Evolutionary conservation across 2,888 invertebrate genomes (phyloP).

Genomic region (Scrobipalpa costella): DNA sequence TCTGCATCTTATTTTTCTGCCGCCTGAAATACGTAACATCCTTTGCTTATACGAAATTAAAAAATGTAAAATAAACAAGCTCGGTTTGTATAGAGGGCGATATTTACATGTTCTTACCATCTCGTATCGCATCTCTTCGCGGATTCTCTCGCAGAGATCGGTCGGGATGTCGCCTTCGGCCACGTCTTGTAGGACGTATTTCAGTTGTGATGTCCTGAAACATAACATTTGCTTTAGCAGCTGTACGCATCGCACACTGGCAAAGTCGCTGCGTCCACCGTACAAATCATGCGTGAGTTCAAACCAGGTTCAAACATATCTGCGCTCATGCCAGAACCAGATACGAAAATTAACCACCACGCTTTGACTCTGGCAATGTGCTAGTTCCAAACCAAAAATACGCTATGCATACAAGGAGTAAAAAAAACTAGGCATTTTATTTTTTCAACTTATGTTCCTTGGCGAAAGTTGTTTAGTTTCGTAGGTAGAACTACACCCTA

Average conservation of each 20-base stretch:
- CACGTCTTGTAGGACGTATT: slow-evolving; percentile 93
- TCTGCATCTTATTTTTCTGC: slow-evolving; percentile 77
- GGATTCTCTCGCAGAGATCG: slow-evolving; percentile 92
- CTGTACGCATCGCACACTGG: background rate
- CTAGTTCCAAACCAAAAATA: too few species aligned
- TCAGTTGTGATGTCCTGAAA: slow-evolving; percentile 88
- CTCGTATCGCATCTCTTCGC: slow-evolving; percentile 96
- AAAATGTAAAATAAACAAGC: slow-evolving; percentile 43
- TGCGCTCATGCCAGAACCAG: too few species aligned
- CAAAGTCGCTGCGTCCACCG: too few species aligned
- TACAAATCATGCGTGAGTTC: too few species aligned
- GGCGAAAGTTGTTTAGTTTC: too few species aligned
- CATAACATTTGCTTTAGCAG: background rate
- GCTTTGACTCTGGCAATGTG: too few species aligned
- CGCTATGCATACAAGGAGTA: too few species aligned
- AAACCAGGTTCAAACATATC: too few species aligned
- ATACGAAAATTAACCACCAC: too few species aligned
- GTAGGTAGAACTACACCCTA: too few species aligned
- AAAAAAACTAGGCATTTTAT: too few species aligned
- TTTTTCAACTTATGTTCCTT: too few species aligned
- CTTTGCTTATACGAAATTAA: slow-evolving; percentile 53
- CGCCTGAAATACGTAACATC: slow-evolving; percentile 69
- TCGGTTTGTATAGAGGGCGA: slow-evolving; percentile 46
- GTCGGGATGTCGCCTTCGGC: slow-evolving; percentile 95
- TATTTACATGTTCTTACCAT: slow-evolving; percentile 85